Base-by-base conservation (phyloP, 2,797 vertebrate genomes). In the Pseudotriccus pelzelni region DNA sequence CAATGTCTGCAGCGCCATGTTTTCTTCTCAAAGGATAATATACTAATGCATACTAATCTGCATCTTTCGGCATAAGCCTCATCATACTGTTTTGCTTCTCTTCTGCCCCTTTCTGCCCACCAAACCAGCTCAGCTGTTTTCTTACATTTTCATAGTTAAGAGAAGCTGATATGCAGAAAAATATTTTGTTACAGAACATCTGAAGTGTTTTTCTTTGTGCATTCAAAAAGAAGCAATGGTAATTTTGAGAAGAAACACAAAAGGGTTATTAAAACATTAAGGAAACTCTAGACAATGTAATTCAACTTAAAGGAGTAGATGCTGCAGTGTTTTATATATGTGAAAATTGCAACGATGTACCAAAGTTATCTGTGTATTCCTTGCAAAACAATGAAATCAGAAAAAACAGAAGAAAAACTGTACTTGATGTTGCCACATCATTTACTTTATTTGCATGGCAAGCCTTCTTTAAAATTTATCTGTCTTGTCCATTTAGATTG, bases 281-380 rank as follows among this genome's bases (percentile, higher is more conserved):
- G 27, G 67, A 67, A 66, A 12, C 0, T 0, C 9, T 8, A 44
- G 24, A 24, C 70, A 73, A 22, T 25, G 9, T 19, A 55, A 69
- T 69, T 75, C 6, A 60, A 23, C 27, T 50, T 66, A 13, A 59
- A 76, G 76, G 7, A 15, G 14, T 23, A 47, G n/a, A 12, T 59
- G 20, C 43, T 52, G 39, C 39, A 73, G 12, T 56, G 34, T 56
- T 77, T 72, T 50, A 60, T 28, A 46, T 4, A n/a, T 10, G 79
- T 4, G 9, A 5, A 63, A 74, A 53, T 74, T 23, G 63, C 18
- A 94, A 21, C 2, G 10, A 56, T 6, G 12, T 50, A 62, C 8
- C 1, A 6, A 80, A 81, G 19, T 75, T 78, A 43, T 13, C 43
- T 27, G 17, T 8, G 21, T 6, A 58, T 28, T 88, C 73, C 56